Base-by-base conservation (phyloP, 2,888 invertebrate genomes). In the Melieria crassipennis region DNA sequence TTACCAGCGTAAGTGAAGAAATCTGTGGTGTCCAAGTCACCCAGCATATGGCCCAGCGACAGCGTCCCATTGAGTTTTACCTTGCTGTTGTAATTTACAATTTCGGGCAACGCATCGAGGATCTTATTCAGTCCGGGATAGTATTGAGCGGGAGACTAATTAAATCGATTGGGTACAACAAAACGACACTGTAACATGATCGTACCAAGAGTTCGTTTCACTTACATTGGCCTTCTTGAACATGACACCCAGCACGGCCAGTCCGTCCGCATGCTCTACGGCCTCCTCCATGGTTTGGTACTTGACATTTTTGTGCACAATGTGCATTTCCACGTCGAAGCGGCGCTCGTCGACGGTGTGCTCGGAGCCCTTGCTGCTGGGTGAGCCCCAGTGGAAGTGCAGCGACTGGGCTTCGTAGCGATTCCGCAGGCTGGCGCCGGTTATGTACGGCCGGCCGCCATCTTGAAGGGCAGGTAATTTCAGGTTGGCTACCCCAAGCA, bases 351-450 rank as follows among this genome's bases (percentile, higher is more conserved):
- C 75, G 10, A 84, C 79, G 11, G 70, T 45, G 52, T 85, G 84
- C 47, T 85, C 85, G 0, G 93, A 91, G 13, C 94, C 94, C 11
- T 89, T 88, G 81, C 90, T 89, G 83, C 90, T 90, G 79, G 89
- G 89, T 75, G 89, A 89, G 5, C 91, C 87, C 94, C 94, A 94
- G 84, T 94, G 94, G 84, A 93, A 94, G 47, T 85, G 85, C 0
- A 85, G 43, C 4, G 72, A 71, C 2, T 79, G 74, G 0, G 84
- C 82, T 47, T 78, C 81, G 69, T 79, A 85, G 9, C 58, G 68
- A 5, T 74, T 77, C 2, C 48, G 72, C 4, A 82, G 66, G 4
- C 77, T 45, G 3, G 82, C 83, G 1, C 83, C 82, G 0, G 69
- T 76, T 11, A 85, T 77, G 11, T 61, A 80, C 0, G 85, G 83